These are phyloP conservation scores for Penaeus chinensis DNA, from an alignment of 1,140 invertebrate genomes.

Conservation along the genomic window DNA sequence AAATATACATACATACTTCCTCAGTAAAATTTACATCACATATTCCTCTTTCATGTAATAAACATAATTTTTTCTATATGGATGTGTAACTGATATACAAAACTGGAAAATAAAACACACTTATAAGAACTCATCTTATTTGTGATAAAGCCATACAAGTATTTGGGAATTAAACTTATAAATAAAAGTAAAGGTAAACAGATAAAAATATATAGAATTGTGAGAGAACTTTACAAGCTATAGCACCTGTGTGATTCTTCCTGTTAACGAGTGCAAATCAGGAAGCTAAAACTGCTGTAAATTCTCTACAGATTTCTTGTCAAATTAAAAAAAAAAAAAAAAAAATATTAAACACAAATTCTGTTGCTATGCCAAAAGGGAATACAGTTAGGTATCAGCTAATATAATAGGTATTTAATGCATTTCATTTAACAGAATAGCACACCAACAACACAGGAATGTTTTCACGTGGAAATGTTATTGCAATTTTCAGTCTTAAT, in stretches of 20 bases:
- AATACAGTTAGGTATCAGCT: background rate
- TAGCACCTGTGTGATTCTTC: slow-evolving; percentile 51
- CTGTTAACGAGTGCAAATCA: slow-evolving; percentile 40
- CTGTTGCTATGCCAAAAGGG: background rate
- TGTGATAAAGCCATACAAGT: slow-evolving; percentile 59
- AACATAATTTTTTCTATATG: too few species aligned
- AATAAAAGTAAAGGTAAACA: slow-evolving; percentile 47
- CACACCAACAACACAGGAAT: slow-evolving; percentile 27
- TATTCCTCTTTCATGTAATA: too few species aligned
- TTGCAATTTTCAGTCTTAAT: slow-evolving; percentile 1
- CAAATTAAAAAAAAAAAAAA: slow-evolving; percentile 4
- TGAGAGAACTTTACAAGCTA: slow-evolving; percentile 49
- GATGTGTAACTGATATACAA: too few species aligned
- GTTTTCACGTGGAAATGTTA: slow-evolving; percentile 41
- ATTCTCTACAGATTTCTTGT: slow-evolving; percentile 17
- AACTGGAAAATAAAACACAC: background rate
- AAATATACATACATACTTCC: too few species aligned
- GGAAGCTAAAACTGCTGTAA: slow-evolving; percentile 17
- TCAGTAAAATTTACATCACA: too few species aligned
- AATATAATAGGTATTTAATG: background rate
- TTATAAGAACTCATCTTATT: slow-evolving; percentile 24
- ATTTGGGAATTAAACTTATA: slow-evolving; percentile 53
- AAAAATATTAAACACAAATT: slow-evolving; percentile 17
- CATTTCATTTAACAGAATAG: slow-evolving; percentile 1
- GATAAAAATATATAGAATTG: slow-evolving; percentile 46